Percentiles rank a stretch among this genome's conserved stretches.
Conservation (phyloP, 2,888 invertebrate genomes). For the Sphecodes monilicornis region DNA sequence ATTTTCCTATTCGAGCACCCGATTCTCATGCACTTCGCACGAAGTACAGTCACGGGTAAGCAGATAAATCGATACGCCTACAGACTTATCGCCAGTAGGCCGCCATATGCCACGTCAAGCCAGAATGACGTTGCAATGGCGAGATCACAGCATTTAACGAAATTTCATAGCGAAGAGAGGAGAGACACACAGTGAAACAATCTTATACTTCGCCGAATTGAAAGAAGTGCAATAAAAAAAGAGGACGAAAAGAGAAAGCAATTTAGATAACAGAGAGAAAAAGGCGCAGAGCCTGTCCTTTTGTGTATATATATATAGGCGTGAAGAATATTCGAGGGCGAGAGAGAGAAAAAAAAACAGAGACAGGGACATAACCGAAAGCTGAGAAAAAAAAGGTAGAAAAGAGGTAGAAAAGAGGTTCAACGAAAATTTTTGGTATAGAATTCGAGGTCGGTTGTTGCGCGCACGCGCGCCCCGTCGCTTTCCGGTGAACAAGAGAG, state of each 20-base stretch:
- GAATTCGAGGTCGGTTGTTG: conserved; percentile 24
- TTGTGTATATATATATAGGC: conserved; percentile 39
- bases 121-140: conserved; percentile 75
- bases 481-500: conserved; percentile 38
- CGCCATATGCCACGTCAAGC: conserved; percentile 78
- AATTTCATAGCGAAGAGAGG: conserved; percentile 58
- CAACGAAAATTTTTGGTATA: conserved; percentile 30
- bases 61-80: conserved; percentile 41
- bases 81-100: conserved; percentile 45
- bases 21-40: conserved; percentile 24
- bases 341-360: conserved; percentile 28
- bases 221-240: conserved; percentile 51
- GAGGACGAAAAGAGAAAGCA: conserved; percentile 28
- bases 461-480: conserved; percentile 48
- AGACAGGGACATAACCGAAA: conserved; percentile 41
- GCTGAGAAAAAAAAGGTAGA: conserved; percentile 35
- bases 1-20: conserved; percentile 28
- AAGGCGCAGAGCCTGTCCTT: conserved; percentile 31
- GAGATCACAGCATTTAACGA: conserved; percentile 68
- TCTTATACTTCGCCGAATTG: conserved; percentile 44
- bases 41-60: conserved; percentile 13
- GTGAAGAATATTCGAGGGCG: conserved; percentile 57
- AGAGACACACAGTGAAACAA: conserved; percentile 57
- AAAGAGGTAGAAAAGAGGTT: conserved; percentile 48
- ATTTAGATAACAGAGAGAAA: conserved; percentile 32